phyloP scores from a whole-genome alignment of 2,797 vertebrate species.

The Neostethus bicornis region DNA sequence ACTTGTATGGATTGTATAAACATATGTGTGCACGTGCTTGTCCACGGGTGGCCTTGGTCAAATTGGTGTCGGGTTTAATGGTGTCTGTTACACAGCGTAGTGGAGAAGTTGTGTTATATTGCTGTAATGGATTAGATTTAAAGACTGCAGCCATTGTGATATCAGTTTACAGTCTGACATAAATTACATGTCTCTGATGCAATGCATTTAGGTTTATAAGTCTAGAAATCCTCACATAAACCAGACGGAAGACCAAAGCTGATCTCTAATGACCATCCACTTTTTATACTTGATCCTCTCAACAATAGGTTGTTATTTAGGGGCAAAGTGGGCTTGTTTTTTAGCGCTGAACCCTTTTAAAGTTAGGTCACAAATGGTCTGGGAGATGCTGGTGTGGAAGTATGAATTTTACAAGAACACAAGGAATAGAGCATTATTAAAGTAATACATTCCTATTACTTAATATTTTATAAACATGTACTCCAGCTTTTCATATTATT shows the following conservation, averaged over 20 bases:
- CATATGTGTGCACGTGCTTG: not conserved
- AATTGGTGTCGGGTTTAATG: constrained; percentile 3
- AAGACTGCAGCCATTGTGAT: constrained; percentile 8
- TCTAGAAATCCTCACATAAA: not conserved
- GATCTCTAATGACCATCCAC: constrained; percentile 1
- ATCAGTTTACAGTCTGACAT: constrained; percentile 31
- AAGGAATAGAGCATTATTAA: not conserved
- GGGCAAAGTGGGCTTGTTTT: constrained; percentile 2
- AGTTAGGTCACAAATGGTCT: not conserved
- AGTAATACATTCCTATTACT: too few species aligned
- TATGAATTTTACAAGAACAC: constrained; percentile 2
- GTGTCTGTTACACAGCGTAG: not conserved
- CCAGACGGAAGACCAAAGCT: not conserved
- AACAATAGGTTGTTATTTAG: constrained; percentile 2
- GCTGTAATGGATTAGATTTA: constrained; percentile 29
- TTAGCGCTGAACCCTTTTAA: constrained; percentile 1
- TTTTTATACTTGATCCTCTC: not conserved
- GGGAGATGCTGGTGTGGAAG: not conserved
- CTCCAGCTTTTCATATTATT: not conserved
- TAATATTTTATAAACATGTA: too few species aligned
- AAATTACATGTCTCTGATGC: constrained; percentile 6
- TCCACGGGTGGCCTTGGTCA: constrained; percentile 5
- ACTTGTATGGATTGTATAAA: constrained; percentile 2
- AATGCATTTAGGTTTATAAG: not conserved
- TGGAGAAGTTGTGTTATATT: constrained; percentile 31